Evolutionary conservation across 1,140 invertebrate species (phyloP).

Genomic region (Drosophila albomicans): DNA sequence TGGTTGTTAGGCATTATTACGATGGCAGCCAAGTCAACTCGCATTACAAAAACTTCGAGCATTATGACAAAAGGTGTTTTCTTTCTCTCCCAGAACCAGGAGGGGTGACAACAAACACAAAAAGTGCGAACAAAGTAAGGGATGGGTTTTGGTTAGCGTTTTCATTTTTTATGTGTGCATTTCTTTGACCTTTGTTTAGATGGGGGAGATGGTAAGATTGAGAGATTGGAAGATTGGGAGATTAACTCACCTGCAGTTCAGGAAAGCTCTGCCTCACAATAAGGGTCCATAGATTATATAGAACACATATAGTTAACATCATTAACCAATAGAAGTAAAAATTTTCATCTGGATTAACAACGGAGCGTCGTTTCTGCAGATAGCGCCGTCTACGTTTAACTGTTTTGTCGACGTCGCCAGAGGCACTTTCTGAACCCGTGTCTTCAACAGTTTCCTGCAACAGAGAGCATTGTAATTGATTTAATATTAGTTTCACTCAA

Average conservation of each 20-base stretch:
- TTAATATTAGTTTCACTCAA: background rate
- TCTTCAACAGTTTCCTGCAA: constrained; percentile 87
- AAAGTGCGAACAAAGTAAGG: background rate
- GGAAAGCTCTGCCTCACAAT: constrained; percentile 97
- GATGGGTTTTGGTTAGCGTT: constrained; percentile 9
- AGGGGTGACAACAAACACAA: constrained; percentile 3
- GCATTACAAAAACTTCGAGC: constrained; percentile 50
- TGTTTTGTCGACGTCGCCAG: constrained; percentile 87
- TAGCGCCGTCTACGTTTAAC: constrained; percentile 88
- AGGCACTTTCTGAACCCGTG: constrained; percentile 89
- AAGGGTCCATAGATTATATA: constrained; percentile 98
- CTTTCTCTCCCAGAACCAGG: constrained; percentile 11
- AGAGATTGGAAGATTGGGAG: background rate
- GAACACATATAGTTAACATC: constrained; percentile 93
- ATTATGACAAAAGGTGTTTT: constrained; percentile 63
- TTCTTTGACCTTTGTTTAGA: constrained; percentile 9
- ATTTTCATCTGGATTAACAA: constrained; percentile 97
- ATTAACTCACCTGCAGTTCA: constrained; percentile 90
- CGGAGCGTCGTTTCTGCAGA: constrained; percentile 90
- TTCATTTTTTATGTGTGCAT: constrained; percentile 20
- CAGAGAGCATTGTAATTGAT: too few relatives aligned
- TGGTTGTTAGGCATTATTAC: constrained; percentile 48
- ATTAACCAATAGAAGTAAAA: constrained; percentile 98
- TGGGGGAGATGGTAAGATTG: background rate
- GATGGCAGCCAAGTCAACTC: constrained; percentile 47